Base-by-base conservation (phyloP, 1,140 invertebrate species). In the Psilanteris sp. region DNA sequence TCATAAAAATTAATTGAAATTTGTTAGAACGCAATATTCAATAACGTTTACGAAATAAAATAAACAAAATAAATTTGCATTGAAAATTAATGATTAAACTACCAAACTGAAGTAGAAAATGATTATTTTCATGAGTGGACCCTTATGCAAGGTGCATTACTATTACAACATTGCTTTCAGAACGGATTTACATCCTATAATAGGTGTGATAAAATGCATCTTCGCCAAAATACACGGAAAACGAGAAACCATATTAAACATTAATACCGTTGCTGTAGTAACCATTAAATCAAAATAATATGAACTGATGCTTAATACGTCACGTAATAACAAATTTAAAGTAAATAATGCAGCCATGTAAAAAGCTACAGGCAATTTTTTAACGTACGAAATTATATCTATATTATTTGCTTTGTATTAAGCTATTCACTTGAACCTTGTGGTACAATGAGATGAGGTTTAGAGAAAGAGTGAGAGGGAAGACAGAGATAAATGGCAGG, bases 221-320 rank as follows among this genome's bases (percentile, higher is more conserved):
- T 50, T 52, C 13, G 50, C 20, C 15, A 39, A 48, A 55, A 62
- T 39, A 55, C 18, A 14, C 16, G 15, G 50, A 64, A 64, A 54
- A 64, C 48, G 57, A 72, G 48, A 55, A 72, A 55, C 32, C 32
- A 10, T 57, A 55, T 64, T 39, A 72, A 72, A 55, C 1, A 71
- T 71, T 62, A 18, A 46, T 20, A 37, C n/a, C 36, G 20, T 61
- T 39, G 24, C 29, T 46, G 39, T 15, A 34, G 54, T 54, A 52
- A 68, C 64, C 24, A 48, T 68, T 61, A 54, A 54, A 52, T 14
- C n/a, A 2, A 26, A 50, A 55, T 55, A 67, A 67, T 39, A 13
- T 24, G 10, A 4, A 3, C 5, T 7, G 7, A 3, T 3, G 4
- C 61, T 66, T 44, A 66, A 52, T 44, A 52, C 55, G 44, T 43